These are phyloP conservation scores for Holcopasites calliopsidis DNA, from an alignment of 1,140 invertebrate species.

Conservation along the genomic window DNA sequence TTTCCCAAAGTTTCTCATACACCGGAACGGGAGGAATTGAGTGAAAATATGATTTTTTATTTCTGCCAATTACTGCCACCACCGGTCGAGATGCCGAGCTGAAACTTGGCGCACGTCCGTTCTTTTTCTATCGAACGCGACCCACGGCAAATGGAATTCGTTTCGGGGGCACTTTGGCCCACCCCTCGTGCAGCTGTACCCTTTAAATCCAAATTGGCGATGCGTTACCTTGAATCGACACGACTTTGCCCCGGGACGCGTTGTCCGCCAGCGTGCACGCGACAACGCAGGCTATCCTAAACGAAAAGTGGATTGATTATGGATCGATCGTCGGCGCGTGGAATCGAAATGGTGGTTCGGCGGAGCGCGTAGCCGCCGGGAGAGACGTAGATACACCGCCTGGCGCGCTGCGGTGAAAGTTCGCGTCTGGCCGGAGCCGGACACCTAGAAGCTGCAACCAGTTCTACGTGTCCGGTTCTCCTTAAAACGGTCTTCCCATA, in stretches of 20 bases:
- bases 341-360: background rate
- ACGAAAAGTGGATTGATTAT: constrained; percentile 3
- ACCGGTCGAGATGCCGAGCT: no score
- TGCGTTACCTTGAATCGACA: constrained; percentile 14
- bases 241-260: background rate
- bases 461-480: constrained; percentile 24
- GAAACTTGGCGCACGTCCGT: no score
- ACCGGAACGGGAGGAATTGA: no score
- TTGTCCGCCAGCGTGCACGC: constrained; percentile 54
- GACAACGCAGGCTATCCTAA: constrained; percentile 60
- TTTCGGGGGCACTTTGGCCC: no score
- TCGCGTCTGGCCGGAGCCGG: constrained; percentile 44
- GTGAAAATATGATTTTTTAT: no score
- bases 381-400: constrained; percentile 32
- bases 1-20: no score
- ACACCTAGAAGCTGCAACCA: constrained; percentile 36
- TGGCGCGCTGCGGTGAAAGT: constrained; percentile 59
- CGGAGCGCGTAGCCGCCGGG: constrained; percentile 7
- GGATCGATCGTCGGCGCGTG: background rate
- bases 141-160: no score
- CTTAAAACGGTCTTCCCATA: no score
- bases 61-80: no score
- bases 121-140: no score
- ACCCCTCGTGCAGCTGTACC: no score
- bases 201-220: background rate